Evolutionary conservation across 2,888 invertebrate genomes (phyloP).

Genomic region (Artemia sinica): DNA sequence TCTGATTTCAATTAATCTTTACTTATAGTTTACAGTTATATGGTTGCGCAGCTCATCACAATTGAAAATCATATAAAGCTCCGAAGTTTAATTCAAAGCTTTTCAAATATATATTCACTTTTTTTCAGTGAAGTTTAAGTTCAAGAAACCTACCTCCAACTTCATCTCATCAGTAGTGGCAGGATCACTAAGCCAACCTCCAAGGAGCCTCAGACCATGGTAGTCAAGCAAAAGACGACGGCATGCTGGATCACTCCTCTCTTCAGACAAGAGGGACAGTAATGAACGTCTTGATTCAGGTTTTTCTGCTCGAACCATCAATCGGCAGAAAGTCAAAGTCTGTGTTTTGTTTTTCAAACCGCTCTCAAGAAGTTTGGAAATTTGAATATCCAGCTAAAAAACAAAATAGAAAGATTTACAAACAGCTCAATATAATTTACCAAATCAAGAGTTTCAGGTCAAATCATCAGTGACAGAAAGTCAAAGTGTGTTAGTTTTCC

Average conservation of each 20-base stretch:
- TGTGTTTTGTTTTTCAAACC: constrained; percentile 76
- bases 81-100: too few species aligned
- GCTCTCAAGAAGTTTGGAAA: constrained; percentile 54
- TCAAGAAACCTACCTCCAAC: not conserved
- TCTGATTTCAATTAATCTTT: too few species aligned
- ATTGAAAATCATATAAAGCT: too few species aligned
- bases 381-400: constrained; percentile 64
- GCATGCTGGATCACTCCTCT: constrained; percentile 52
- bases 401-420: constrained; percentile 22
- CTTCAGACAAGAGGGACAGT: constrained; percentile 55
- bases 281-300: constrained; percentile 49
- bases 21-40: too few species aligned
- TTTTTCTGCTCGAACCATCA: constrained; percentile 81
- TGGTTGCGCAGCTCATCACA: too few species aligned
- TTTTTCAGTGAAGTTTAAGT: too few species aligned
- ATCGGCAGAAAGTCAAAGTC: constrained; percentile 67
- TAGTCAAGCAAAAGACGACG: constrained; percentile 76
- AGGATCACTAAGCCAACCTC: constrained; percentile 75
- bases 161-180: constrained; percentile 21
- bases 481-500: too few species aligned
- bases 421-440: too few species aligned
- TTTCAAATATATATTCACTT: too few species aligned
- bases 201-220: constrained; percentile 71
- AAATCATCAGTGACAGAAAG: too few species aligned
- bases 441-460: too few species aligned